phyloP scores from a whole-genome alignment of 2,113 vertebrate species.

The Colius striatus region DNA sequence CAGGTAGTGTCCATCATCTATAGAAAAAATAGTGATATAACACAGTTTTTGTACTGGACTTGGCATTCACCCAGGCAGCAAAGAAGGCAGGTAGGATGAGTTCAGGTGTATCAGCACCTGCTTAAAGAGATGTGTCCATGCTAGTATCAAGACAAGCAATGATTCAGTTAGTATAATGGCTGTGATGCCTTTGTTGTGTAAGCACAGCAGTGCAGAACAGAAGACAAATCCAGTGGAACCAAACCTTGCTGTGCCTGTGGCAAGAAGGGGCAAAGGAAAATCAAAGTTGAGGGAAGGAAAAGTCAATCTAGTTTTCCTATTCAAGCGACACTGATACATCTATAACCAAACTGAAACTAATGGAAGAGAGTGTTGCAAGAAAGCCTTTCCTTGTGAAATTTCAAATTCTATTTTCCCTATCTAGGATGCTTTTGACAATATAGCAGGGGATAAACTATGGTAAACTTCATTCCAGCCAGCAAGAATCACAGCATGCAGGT shows the following conservation, averaged over 20 bases:
- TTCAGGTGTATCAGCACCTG: conserved; percentile 23
- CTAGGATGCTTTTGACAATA: not conserved
- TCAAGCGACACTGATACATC: not conserved
- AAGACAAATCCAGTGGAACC: not conserved
- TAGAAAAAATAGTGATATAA: too few relatives aligned
- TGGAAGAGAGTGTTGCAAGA: not conserved
- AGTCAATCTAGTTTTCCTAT: not conserved
- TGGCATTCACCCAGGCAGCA: not conserved
- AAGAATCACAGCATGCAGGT: not conserved
- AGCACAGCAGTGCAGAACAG: not conserved
- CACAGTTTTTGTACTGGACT: not conserved
- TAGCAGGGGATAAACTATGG: not conserved
- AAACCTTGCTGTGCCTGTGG: not conserved
- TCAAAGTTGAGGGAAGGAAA: not conserved
- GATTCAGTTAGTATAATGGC: not conserved
- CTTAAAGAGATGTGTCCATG: not conserved
- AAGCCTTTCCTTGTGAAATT: not conserved
- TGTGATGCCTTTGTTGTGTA: not conserved
- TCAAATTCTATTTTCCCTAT: not conserved
- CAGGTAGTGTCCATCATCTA: not conserved
- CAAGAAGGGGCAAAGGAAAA: not conserved
- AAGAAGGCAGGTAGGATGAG: not conserved
- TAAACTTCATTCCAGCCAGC: rapidly evolving
- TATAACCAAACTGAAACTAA: not conserved
- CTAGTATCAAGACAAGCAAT: not conserved